Evolutionary conservation across 2,888 invertebrate genomes (phyloP), one percentile per base, ranked within the genome.

Genomic region (Tenodera sinensis): DNA sequence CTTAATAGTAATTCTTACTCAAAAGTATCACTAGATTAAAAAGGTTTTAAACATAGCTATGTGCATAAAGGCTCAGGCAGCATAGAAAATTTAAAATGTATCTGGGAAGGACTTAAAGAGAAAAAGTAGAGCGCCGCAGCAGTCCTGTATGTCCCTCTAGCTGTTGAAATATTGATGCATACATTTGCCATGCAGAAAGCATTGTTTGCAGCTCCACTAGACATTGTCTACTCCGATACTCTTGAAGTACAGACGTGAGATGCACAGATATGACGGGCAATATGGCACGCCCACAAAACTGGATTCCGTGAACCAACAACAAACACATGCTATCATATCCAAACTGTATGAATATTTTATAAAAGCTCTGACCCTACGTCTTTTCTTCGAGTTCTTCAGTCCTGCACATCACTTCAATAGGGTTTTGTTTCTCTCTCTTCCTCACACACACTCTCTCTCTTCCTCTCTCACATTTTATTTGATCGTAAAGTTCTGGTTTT

Each of bases 401-500:
- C 54, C 54, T 71, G 54, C 20, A 20, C 54, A 71, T 71, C 54
- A 71, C 20, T 71, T 71, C 54, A 20, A 71, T 25, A 71, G 54
- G 54, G 54, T 71, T 71, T 71, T 71, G 14, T 54, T 54, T 20
- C 4, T 4, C 15, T 4, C 54, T 1, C 20, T 4, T 4, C 30
- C 30, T 30, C 30, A 3, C 30, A 3, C 30, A 2, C 30, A 3
- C 30, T 4, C 30, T 30, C 30, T 30, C 30, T 30, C 30, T 30
- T 4, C 30, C 30, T 20, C 54, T 71, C 54, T 20, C 25, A 20
- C 83, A 12, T 83, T 87, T 82, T 87, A 83, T 83, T 82, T 9
- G 27, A 28, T 71, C 81, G 42, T 87, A 87, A 87, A 87, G 82
- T 87, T 87, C 87, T 87, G 87, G 87, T 87, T 87, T 83, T 30